phyloP scores from a whole-genome alignment of 2,113 vertebrate species.

The Willisornis vidua region DNA sequence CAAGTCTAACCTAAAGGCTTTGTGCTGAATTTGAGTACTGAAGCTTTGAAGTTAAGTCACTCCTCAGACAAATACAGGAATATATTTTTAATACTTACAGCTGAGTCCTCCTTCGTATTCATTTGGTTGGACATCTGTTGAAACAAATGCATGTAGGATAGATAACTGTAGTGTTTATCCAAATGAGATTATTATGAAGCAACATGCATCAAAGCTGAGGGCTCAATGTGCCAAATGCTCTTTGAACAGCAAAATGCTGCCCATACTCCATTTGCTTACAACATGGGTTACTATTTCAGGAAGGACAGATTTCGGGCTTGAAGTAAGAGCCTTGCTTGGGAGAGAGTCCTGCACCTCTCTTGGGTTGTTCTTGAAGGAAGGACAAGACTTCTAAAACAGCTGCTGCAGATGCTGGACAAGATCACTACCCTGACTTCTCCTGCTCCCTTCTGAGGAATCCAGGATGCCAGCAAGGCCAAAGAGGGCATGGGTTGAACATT shows the following conservation, averaged over 20 bases:
- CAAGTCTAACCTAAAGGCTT: background rate
- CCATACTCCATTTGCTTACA: background rate
- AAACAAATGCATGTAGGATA: background rate
- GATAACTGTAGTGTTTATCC: background rate
- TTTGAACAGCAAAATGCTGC: background rate
- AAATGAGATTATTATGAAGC: background rate
- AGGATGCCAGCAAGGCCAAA: background rate
- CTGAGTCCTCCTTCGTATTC: background rate
- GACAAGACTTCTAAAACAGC: background rate
- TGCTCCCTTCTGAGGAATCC: background rate
- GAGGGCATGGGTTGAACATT: background rate
- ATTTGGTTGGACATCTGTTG: slow-evolving; percentile 9
- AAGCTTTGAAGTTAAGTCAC: background rate
- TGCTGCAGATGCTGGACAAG: background rate
- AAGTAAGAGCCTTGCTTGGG: background rate
- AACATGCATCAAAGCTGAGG: background rate
- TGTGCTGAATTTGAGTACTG: background rate
- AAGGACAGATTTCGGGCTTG: background rate
- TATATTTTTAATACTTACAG: slow-evolving; percentile 1
- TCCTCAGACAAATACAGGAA: background rate
- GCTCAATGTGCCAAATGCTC: background rate
- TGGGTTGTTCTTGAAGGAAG: background rate
- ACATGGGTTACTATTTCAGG: background rate
- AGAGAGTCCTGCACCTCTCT: background rate
- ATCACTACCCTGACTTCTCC: background rate